Percentiles rank a stretch among this genome's conserved stretches.
phyloP scores from a whole-genome alignment of 2,888 invertebrate genomes.

The Nomada goodeniana region DNA sequence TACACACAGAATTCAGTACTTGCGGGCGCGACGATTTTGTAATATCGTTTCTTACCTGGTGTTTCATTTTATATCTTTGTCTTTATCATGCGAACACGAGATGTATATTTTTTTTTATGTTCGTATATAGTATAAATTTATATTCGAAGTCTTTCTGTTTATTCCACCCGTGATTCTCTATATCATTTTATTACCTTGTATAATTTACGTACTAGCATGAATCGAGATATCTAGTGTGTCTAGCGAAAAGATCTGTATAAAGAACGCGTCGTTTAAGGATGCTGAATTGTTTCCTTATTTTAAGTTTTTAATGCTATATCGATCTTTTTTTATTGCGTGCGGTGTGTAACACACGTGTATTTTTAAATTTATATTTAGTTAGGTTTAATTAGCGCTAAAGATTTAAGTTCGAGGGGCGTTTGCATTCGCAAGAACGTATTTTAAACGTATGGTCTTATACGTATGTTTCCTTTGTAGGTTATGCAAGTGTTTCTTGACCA shows the following conservation, averaged over 20 bases:
- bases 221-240: constrained; percentile 3
- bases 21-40: constrained; percentile 54
- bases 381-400: constrained; percentile 1
- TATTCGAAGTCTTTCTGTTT: constrained; percentile 41
- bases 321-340: background rate
- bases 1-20: constrained; percentile 55
- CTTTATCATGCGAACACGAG: constrained; percentile 59
- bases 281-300: background rate
- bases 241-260: constrained; percentile 9
- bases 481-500: background rate
- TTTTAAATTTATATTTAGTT: constrained; percentile 12
- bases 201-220: constrained; percentile 11
- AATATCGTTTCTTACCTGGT: constrained; percentile 38
- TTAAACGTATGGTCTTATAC: background rate
- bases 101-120: constrained; percentile 69
- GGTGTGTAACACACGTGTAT: background rate
- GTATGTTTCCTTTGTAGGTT: constrained; percentile 1
- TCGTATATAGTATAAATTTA: constrained; percentile 66
- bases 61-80: constrained; percentile 45
- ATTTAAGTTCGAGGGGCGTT: constrained; percentile 7
- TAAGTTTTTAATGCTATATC: background rate
- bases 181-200: background rate
- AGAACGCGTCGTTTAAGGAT: constrained; percentile 5
- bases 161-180: constrained; percentile 40
- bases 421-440: constrained; percentile 1